Percentiles rank a stretch among this genome's conserved stretches.
These are phyloP conservation scores for Eolophus roseicapilla DNA, from an alignment of 2,113 vertebrate species.

Conservation along the genomic window DNA sequence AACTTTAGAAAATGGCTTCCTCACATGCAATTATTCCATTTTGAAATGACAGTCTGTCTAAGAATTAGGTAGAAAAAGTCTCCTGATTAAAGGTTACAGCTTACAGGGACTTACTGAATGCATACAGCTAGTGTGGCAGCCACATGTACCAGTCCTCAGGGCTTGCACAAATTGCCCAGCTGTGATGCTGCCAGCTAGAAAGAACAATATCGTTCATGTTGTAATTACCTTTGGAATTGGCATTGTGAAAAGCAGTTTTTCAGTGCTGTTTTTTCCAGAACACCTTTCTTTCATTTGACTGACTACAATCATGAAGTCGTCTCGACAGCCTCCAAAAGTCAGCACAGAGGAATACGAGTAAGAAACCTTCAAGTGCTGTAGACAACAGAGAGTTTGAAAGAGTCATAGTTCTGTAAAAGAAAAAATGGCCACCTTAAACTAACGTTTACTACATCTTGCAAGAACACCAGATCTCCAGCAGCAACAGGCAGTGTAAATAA, in stretches of 20 bases:
- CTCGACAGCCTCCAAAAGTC: conserved; percentile 87
- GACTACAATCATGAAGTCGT: conserved; percentile 88
- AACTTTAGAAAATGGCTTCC: background rate
- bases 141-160: background rate
- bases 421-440: background rate
- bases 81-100: background rate
- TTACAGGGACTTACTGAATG: background rate
- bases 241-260: conserved; percentile 87
- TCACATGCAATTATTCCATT: background rate
- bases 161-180: background rate
- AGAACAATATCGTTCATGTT: background rate
- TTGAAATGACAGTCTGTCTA: background rate
- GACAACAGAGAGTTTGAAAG: conserved; percentile 24
- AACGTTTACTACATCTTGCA: background rate
- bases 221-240: conserved; percentile 82
- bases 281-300: conserved; percentile 80
- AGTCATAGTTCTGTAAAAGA: background rate
- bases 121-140: background rate
- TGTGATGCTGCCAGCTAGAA: background rate
- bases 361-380: conserved; percentile 80
- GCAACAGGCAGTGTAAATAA: background rate
- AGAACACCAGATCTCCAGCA: background rate
- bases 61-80: background rate
- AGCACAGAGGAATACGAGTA: conserved; percentile 83
- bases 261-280: conserved; percentile 78